Evolutionary conservation across 2,797 vertebrate species (phyloP).

Genomic region (Helostoma temminkii): DNA sequence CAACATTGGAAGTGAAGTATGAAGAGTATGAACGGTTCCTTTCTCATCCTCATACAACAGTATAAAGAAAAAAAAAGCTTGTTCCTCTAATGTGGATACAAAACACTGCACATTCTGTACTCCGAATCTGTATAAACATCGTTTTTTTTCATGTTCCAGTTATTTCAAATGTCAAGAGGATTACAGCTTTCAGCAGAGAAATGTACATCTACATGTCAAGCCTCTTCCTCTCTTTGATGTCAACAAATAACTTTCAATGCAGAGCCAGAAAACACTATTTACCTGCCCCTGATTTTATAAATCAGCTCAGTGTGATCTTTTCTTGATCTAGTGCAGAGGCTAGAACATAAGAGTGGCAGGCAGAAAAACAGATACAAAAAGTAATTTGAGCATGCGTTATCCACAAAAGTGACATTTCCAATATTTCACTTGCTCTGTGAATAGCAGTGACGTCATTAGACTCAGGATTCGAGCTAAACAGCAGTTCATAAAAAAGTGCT

Average conservation of each 20-base stretch:
- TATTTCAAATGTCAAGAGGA: constrained; percentile 79
- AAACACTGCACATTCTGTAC: constrained; percentile 77
- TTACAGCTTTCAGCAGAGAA: constrained; percentile 68
- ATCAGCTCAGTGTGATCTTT: constrained; percentile 56
- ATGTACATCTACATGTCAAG: constrained; percentile 75
- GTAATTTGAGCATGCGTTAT: constrained; percentile 44
- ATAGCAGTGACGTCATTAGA: constrained; percentile 56
- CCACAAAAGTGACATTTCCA: constrained; percentile 74
- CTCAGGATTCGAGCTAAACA: constrained; percentile 59
- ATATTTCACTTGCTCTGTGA: constrained; percentile 36
- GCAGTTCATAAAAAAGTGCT: constrained; percentile 61
- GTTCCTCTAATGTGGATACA: constrained; percentile 74
- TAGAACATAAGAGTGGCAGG: constrained; percentile 31
- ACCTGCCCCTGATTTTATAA: constrained; percentile 71
- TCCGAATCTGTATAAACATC: constrained; percentile 80
- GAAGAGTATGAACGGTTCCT: constrained; percentile 42
- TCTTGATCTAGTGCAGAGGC: constrained; percentile 52
- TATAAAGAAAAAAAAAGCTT: constrained; percentile 60
- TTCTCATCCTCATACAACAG: constrained; percentile 39
- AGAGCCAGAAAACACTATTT: constrained; percentile 58
- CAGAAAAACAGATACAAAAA: constrained; percentile 42
- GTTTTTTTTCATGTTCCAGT: constrained; percentile 79
- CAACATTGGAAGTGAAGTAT: constrained; percentile 42
- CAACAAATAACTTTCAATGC: constrained; percentile 63
- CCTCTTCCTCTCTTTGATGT: constrained; percentile 74